Evolutionary conservation across 2,888 invertebrate species (phyloP), one percentile per base, ranked within the genome.

Genomic region (Chrysodeixis includens): DNA sequence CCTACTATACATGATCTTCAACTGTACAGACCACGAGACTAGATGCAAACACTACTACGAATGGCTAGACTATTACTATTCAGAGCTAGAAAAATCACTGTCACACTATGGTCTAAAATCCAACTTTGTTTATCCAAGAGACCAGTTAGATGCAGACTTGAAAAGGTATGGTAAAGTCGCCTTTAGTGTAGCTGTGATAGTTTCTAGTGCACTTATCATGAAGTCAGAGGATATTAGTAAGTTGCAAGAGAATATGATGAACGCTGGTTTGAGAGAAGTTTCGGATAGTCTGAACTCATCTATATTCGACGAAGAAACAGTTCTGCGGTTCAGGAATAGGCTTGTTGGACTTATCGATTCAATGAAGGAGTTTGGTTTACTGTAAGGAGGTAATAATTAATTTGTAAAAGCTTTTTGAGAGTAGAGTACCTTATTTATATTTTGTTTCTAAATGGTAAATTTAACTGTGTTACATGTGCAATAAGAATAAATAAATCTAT

Each of bases 1-100:
- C 20, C 18, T 90, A 0, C 74, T 85, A 4, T 87, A 84, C 74
- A 69, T 87, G 71, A 65, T 89, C 10, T 86, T 88, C 58, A 87
- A 82, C 65, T 85, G 88, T 53, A 87, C 87, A 0, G 79, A 87
- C 46, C 76, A 90, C 16, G 76, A 79, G 16, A 80, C 79, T 0
- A 82, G 88, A 30, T 26, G 56, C 0, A 65, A 81, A 16, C 60
- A 85, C 30, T 89, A 73, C 30, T 59, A 83, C 2, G 83, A 80
- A 0, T 87, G 87, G 85, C 62, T 87, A 1, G 81, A 86, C 51
- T 78, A 79, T 22, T 87, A 87, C 44, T 74, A 87, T 52, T 20
- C 57, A 3, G 76, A 79, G 44, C 62, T 87, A 18, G 83, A 82
- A 0, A 78, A 83, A 1, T 68, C 70, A 5, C 60, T 87, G 18